Evolutionary conservation across 2,888 invertebrate genomes (phyloP).

Genomic region (Volucella inflata): DNA sequence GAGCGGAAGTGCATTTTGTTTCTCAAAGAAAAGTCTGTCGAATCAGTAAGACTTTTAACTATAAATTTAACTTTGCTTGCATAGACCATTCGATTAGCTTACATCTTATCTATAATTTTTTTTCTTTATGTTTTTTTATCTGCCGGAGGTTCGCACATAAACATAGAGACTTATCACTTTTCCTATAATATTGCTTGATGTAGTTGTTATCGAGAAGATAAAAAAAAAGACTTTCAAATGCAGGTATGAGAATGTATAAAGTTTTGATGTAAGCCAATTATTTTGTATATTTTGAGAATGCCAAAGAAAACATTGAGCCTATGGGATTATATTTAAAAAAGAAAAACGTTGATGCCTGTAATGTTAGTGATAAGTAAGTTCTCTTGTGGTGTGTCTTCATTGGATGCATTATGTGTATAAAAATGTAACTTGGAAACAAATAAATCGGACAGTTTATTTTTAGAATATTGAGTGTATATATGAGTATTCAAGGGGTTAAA

Average conservation of each 20-base stretch:
- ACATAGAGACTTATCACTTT: constrained; percentile 26
- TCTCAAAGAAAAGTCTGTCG: constrained; percentile 40
- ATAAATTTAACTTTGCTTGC: constrained; percentile 31
- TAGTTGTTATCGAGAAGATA: constrained; percentile 39
- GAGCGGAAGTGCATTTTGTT: constrained; percentile 46
- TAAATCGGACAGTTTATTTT: no score
- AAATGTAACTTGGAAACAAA: no score
- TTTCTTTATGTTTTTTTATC: constrained; percentile 20
- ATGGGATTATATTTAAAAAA: not conserved
- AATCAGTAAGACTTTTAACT: constrained; percentile 23
- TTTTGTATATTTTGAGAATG: not conserved
- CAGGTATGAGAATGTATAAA: constrained; percentile 10
- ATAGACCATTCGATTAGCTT: constrained; percentile 2
- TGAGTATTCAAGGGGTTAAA: no score
- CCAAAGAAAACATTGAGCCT: constrained; percentile 2
- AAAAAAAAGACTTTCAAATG: constrained; percentile 2
- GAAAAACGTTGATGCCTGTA: no score
- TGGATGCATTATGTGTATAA: no score
- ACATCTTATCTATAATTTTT: constrained; percentile 42
- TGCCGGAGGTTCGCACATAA: constrained; percentile 33
- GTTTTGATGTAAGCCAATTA: no score
- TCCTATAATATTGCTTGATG: not conserved
- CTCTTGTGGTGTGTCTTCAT: no score
- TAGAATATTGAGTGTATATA: no score
- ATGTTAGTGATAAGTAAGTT: no score